phyloP scores from a whole-genome alignment of 1,140 invertebrate genomes.

The Steinernema khuongi region DNA sequence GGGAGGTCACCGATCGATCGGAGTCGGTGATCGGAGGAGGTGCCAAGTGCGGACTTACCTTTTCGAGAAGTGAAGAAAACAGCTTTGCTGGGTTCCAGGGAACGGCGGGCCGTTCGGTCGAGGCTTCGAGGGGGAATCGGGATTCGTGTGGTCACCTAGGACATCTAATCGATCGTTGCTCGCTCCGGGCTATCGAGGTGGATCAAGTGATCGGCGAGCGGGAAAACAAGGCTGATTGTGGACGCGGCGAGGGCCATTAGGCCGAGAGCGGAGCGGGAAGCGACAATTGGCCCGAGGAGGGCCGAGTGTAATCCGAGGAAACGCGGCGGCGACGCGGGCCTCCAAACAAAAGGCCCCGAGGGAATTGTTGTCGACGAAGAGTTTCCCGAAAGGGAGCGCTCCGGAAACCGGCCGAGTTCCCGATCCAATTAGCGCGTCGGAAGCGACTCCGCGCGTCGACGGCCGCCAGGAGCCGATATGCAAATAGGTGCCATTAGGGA shows the following conservation, averaged over 20 bases:
- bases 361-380: not conserved
- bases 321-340: not conserved
- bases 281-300: not conserved
- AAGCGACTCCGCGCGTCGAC: not conserved
- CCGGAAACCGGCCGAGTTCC: not conserved
- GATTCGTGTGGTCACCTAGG: not conserved
- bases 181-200: not conserved
- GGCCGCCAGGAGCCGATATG: not conserved
- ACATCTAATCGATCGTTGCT: conserved; percentile 9
- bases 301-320: not conserved
- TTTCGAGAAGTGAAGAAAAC: not conserved
- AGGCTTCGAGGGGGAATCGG: not conserved
- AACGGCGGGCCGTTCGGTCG: conserved; percentile 1
- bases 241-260: conserved; percentile 16
- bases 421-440: conserved; percentile 4
- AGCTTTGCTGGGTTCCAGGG: not conserved
- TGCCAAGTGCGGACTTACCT: not conserved
- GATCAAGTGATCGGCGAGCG: not conserved
- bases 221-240: conserved; percentile 8
- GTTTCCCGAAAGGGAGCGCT: not conserved
- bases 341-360: conserved; percentile 8
- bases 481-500: conserved; percentile 6
- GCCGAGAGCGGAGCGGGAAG: not conserved
- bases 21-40: not conserved
- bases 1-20: not conserved